Evolutionary conservation across 2,797 vertebrate genomes (phyloP).

Genomic region (Takifugu rubripes): DNA sequence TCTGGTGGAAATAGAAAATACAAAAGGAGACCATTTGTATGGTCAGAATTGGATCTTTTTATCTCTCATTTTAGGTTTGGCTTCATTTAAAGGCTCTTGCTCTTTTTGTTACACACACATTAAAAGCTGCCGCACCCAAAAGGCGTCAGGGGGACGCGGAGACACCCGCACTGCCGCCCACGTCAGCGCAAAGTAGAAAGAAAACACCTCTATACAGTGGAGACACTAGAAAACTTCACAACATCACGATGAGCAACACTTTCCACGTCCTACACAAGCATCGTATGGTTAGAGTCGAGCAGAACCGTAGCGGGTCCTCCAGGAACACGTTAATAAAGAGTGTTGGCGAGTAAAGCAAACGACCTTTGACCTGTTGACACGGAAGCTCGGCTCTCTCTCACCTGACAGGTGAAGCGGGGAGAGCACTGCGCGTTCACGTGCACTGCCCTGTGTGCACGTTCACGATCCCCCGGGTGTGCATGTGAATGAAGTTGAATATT

Average conservation of each 20-base stretch:
- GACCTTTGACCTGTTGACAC: constrained; percentile 30
- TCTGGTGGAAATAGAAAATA: constrained; percentile 54
- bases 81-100: constrained; percentile 35
- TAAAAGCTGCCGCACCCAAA: constrained; percentile 65
- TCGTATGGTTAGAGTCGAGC: constrained; percentile 38
- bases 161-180: constrained; percentile 33
- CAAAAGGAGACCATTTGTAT: constrained; percentile 59
- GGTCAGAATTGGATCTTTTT: constrained; percentile 26
- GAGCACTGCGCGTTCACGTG: constrained; percentile 68
- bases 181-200: constrained; percentile 64
- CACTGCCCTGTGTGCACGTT: constrained; percentile 90
- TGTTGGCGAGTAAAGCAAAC: constrained; percentile 49
- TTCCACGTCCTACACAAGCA: constrained; percentile 67
- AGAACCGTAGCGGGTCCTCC: constrained; percentile 22
- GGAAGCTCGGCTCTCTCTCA: constrained; percentile 13
- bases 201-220: constrained; percentile 64
- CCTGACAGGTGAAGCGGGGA: too few species aligned
- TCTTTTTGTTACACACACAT: constrained; percentile 55
- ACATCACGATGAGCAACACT: constrained; percentile 68
- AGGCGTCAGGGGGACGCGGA: constrained; percentile 31
- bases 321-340: constrained; percentile 23
- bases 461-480: constrained; percentile 94
- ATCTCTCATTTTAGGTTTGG: constrained; percentile 2
- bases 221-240: constrained; percentile 69
- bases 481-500: constrained; percentile 96